Evolutionary conservation across 2,797 vertebrate species (phyloP), one percentile per base, ranked within the genome.

Genomic region (Diplodus sargus): DNA sequence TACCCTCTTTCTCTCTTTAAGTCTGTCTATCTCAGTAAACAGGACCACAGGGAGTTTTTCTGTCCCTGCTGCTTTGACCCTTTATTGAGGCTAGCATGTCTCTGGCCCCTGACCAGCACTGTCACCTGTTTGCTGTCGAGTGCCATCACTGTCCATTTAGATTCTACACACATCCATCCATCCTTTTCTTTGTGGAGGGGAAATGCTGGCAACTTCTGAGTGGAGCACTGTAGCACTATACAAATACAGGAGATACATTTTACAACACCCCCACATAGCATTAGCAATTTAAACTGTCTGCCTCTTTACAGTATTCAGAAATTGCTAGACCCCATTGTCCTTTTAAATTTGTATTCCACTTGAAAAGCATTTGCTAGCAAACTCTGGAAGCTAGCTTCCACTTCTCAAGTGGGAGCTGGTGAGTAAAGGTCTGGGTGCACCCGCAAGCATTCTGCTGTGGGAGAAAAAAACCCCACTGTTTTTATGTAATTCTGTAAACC

Each of bases 111-210:
- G 80, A 89, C 91, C 93, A 95, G 90, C 72, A 88, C 56, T 66
- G 81, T 94, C 94, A 96, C 95, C 94, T 96, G 93, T 73, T 90
- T 80, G 79, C 87, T 62, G 64, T n/a, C 60, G 15, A 12, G 28
- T 79, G 65, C 64, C 62, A 60, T 43, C 43, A 0, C 14, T 73
- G 67, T 78, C 63, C 52, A 79, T 74, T 79, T 17, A 45, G 51
- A 70, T 72, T 78, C 80, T n/a, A 23, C 53, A 57, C 62, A 69
- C 64, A 80, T 63, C 49, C 28, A 76, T 79, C 15, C 65, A 23
- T 49, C 1, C 45, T 22, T 47, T 64, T 34, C 63, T 42, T 4
- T 22, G 9, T 45, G 17, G 10, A 11, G 12, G n/a, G 70, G 67
- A 53, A 16, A 7, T 1, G 10, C 25, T 53, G 60, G 39, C 34